Evolutionary conservation across 2,888 invertebrate genomes (phyloP).

Genomic region (Limnephilus marmoratus): DNA sequence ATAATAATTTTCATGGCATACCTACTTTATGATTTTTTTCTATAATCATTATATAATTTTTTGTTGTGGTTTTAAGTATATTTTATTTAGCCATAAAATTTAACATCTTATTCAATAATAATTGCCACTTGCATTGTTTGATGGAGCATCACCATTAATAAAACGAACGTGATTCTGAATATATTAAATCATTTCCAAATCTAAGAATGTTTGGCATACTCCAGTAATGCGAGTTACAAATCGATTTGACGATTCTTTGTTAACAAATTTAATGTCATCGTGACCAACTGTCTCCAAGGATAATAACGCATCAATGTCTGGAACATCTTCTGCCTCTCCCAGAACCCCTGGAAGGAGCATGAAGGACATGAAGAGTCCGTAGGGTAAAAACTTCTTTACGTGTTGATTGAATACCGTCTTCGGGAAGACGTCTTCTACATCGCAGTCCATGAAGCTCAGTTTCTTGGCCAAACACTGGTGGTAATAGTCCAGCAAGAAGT

Average conservation of each 20-base stretch:
- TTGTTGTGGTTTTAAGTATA: too few species aligned
- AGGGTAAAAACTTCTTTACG: conserved; percentile 50
- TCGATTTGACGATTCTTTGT: conserved; percentile 41
- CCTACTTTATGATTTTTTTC: too few species aligned
- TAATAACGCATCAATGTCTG: conserved; percentile 52
- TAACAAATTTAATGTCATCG: conserved; percentile 47
- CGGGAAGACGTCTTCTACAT: conserved; percentile 51
- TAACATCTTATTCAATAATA: too few species aligned
- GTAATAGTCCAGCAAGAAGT: conserved; percentile 53
- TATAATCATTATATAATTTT: too few species aligned
- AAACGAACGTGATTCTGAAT: not conserved
- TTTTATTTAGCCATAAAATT: too few species aligned
- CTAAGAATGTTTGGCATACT: conserved; percentile 44
- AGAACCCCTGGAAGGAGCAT: conserved; percentile 48
- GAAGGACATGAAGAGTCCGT: conserved; percentile 55
- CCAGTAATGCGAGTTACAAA: conserved; percentile 52
- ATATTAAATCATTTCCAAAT: conserved; percentile 30
- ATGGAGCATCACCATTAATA: not conserved
- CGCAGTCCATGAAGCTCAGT: conserved; percentile 45
- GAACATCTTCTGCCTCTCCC: conserved; percentile 56
- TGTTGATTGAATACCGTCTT: conserved; percentile 51
- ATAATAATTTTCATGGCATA: too few species aligned
- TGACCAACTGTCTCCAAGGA: conserved; percentile 40
- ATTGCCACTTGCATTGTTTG: too few species aligned
- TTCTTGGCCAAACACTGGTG: conserved; percentile 28